A percentile compares a stretch with the other conserved stretches of the same genome.
phyloP scores from a whole-genome alignment of 2,113 vertebrate species.

The Pyrgilauda ruficollis region DNA sequence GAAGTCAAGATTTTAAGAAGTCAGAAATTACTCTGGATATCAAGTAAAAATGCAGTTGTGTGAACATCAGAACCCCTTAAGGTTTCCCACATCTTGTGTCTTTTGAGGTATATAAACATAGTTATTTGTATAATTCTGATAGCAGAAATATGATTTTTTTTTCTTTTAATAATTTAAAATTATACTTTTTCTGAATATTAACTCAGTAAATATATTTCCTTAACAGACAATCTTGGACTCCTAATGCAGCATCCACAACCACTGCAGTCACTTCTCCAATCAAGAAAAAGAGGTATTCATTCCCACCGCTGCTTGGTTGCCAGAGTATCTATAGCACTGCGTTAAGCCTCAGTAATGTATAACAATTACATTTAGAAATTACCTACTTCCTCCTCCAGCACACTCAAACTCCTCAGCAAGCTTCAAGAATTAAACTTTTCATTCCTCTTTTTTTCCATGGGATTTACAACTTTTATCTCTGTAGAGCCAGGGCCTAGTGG shows the following conservation, averaged over 20 bases:
- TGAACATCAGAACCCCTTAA: not conserved
- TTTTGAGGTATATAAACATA: not conserved
- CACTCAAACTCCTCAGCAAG: not conserved
- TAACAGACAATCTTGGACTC: slow-evolving; percentile 48
- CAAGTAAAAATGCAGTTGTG: not conserved
- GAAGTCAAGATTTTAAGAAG: not conserved
- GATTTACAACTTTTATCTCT: not conserved
- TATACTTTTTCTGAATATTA: not conserved
- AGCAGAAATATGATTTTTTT: not conserved
- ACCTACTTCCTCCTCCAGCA: not conserved
- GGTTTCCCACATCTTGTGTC: not conserved
- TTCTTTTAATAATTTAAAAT: not conserved
- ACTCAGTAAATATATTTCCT: not conserved
- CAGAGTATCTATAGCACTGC: not conserved
- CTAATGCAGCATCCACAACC: not conserved
- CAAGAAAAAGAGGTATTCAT: slow-evolving; percentile 75
- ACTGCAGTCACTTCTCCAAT: slow-evolving; percentile 28
- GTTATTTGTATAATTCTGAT: not conserved
- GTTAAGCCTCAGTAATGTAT: not conserved
- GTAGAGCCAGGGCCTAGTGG: not conserved
- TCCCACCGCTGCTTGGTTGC: not conserved
- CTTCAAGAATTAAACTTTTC: not conserved
- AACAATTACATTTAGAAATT: not conserved
- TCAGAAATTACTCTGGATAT: not conserved
- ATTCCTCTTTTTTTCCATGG: not conserved